Evolutionary conservation across 2,113 vertebrate genomes (phyloP).

Genomic region (Cyprinodon tularosa): DNA sequence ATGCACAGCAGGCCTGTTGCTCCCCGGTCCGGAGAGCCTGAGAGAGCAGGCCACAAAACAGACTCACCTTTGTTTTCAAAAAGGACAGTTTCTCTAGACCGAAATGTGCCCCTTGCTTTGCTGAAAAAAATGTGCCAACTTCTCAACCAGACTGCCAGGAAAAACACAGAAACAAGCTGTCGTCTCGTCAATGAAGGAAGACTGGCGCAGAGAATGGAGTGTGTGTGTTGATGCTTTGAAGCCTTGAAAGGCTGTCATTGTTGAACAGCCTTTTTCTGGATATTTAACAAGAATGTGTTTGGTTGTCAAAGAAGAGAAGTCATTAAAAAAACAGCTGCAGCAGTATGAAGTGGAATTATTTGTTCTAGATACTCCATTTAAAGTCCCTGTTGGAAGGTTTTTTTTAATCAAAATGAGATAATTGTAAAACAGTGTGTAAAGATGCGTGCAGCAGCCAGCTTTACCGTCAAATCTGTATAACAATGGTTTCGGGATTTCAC

Average conservation of each 20-base stretch:
- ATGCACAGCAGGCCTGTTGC: conserved; percentile 61
- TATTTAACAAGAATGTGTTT: conserved; percentile 4
- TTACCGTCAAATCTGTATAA: background rate
- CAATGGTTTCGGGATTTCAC: background rate
- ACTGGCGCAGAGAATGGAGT: conserved; percentile 38
- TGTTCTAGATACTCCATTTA: background rate
- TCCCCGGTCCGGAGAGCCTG: conserved; percentile 60
- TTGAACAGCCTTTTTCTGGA: conserved; percentile 38
- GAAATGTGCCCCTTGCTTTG: conserved; percentile 48
- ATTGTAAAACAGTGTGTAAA: background rate
- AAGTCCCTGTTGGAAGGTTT: background rate
- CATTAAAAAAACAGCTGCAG: background rate
- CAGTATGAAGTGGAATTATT: background rate
- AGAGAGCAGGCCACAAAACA: conserved; percentile 57
- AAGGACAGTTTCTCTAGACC: conserved; percentile 52
- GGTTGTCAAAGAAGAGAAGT: conserved; percentile 6
- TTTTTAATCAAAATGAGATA: background rate
- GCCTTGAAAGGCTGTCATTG: conserved; percentile 51
- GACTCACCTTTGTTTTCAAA: conserved; percentile 54
- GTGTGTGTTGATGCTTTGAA: conserved; percentile 48
- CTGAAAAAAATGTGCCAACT: conserved; percentile 52
- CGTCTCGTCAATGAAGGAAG: conserved; percentile 42
- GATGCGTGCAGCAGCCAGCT: background rate
- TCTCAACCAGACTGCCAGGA: conserved; percentile 54
- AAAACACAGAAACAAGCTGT: conserved; percentile 56